These are phyloP conservation scores for Strongylocentrotus purpuratus DNA, from an alignment of 35 echinoderm and acorn worm genomes.

Conservation along the genomic window DNA sequence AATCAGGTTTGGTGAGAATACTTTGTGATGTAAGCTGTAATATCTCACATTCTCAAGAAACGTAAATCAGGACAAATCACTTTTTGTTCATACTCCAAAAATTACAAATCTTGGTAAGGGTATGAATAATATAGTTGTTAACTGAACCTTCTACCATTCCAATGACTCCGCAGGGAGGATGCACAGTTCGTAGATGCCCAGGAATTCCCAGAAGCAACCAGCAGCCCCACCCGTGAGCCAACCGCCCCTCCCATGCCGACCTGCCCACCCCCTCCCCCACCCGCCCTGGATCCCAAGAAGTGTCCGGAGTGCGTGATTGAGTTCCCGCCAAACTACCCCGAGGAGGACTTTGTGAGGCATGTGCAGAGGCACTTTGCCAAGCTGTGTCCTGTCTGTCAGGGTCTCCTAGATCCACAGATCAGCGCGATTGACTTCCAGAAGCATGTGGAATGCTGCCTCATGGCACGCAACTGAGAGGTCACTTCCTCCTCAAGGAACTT, in stretches of 20 bases:
- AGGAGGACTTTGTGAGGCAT: conserved; percentile 62
- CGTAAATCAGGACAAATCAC: no score
- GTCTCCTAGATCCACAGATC: conserved; percentile 48
- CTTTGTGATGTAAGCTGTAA: no score
- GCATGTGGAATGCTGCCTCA: conserved; percentile 57
- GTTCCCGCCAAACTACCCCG: conserved; percentile 55
- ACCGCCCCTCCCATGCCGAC: background rate
- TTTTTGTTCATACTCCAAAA: no score
- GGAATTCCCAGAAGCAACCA: conserved; percentile 17
- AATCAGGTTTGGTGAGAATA: no score
- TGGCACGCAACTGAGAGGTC: background rate
- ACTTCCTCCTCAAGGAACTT: background rate
- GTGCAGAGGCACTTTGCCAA: conserved; percentile 64
- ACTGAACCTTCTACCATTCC: background rate
- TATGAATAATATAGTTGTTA: no score
- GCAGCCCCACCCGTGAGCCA: background rate
- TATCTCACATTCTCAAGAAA: no score
- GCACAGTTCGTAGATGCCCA: conserved; percentile 46
- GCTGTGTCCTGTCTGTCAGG: conserved; percentile 66
- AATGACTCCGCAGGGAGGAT: background rate
- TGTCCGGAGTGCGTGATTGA: conserved; percentile 48
- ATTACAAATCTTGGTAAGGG: no score
- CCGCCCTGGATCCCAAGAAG: conserved; percentile 10
- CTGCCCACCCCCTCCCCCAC: conserved; percentile 3
- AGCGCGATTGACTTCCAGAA: conserved; percentile 44